Percentiles rank a stretch among this genome's conserved stretches.
These are phyloP conservation scores for Arenicola marina DNA, from an alignment of 2,888 invertebrate species.

Conservation along the genomic window DNA sequence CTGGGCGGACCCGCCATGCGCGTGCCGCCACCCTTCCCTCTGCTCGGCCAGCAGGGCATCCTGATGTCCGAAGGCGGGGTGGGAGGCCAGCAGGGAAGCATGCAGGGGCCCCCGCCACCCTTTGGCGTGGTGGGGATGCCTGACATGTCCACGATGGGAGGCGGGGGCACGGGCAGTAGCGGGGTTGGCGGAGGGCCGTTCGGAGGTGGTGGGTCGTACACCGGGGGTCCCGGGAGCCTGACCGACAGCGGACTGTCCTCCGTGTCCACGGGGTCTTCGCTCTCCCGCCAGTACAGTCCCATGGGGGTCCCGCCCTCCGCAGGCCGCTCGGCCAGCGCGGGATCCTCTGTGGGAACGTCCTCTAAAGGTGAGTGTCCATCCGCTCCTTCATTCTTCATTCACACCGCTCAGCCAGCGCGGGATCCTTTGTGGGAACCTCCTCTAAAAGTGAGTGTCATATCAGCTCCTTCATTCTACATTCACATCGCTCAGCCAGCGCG, in stretches of 20 bases:
- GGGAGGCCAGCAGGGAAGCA: neutral
- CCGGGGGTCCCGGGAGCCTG: neutral
- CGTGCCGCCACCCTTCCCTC: neutral
- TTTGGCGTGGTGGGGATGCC: too few species aligned
- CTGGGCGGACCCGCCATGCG: neutral
- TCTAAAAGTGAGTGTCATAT: too few species aligned
- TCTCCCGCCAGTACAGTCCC: conserved; percentile 1
- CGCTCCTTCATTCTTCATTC: too few species aligned
- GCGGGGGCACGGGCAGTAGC: neutral
- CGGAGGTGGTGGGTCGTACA: neutral
- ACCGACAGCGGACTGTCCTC: neutral
- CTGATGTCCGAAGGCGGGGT: too few species aligned
- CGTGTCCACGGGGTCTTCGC: neutral
- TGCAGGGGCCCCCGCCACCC: too few species aligned
- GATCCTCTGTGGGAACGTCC: conserved; percentile 10
- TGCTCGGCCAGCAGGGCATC: neutral
- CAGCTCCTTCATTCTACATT: too few species aligned
- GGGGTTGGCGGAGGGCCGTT: neutral
- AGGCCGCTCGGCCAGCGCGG: neutral
- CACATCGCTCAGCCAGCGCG: too few species aligned
- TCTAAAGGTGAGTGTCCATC: conserved; percentile 10
- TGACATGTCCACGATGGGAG: neutral
- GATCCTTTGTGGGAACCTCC: too few species aligned
- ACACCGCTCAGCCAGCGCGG: neutral
- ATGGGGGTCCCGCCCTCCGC: neutral